Base-by-base conservation (phyloP, 2,888 invertebrate genomes). In the Agrotis clavis region DNA sequence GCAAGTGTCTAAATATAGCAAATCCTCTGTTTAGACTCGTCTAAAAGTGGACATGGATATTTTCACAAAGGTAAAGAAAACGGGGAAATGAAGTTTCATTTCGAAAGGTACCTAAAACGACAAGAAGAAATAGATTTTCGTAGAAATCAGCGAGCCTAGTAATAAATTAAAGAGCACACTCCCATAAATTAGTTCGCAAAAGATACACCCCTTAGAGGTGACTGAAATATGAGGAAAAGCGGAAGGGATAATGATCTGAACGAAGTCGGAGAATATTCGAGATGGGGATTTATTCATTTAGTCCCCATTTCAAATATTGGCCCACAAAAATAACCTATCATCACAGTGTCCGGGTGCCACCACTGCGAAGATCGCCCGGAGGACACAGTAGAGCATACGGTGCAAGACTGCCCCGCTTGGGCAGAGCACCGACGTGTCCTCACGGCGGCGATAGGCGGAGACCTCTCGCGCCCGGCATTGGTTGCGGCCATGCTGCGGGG, bases 241-340 rank as follows among this genome's bases (percentile, higher is more conserved):
- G 56, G 41, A 68, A 79, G 47, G 75, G 75, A 81, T 83, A 84
- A 81, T 75, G 84, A 76, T 76, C 57, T 41, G 41, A 60, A 61
- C 51, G 19, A 66, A 64, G 57, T 66, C 50, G 16, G 63, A 7
- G 54, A 30, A 78, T 41, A 61, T 61, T 61, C 4, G 14, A 60
- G 67, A 54, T 6, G 30, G 45, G 16, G 47, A 66, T 53, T 59
- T 16, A 13, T 41, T 11, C 45, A 5, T n/a, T 54, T 57, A 57
- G 35, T 57, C 14, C 11, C 41, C 41, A 2, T 41, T 41, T 41
- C 11, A 1, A 41, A 41, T 41, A 41, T 41, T 41, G 41, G 41
- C 1, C 41, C 11, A 41, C 11, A 9, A 41, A 41, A 11, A 41
- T 2, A 1, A 41, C 11, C 41, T 41, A 41, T 25, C 25, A n/a